Evolutionary conservation across 2,797 vertebrate species (phyloP), one percentile per base, ranked within the genome.

Genomic region (Gorsachius magnificus): DNA sequence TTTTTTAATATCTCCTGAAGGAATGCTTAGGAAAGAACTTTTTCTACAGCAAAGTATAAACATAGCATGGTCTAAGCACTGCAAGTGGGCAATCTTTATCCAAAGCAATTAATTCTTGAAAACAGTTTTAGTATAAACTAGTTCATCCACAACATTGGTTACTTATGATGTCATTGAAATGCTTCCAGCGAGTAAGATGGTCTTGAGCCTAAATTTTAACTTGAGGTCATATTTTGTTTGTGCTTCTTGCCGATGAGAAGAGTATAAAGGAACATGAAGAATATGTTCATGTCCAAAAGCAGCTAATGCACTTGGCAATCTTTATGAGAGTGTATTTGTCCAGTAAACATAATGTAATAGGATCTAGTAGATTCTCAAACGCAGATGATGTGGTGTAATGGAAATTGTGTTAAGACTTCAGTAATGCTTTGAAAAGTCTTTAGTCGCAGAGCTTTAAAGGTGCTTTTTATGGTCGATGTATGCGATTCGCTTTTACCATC

Each of bases 331-430:
- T 38, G 31, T 83, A 46, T 96, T 95, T 74, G 65, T 92, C 63
- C 91, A 78, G 58, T 91, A 96, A 92, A 86, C n/a, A 46, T 72
- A 46, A 69, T 78, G 95, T 95, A 83, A 90, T 66, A 83, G 83
- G 83, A 96, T 83, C 83, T 66, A 48, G 50, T 79, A 65, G 72
- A 51, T 94, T 83, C 81, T 70, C 88, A 66, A 80, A 83, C 64
- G 63, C 17, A 58, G 68, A 36, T 5, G 72, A 46, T 68, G 48
- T 68, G 72, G 66, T 89, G 69, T 82, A 92, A 89, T 88, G 84
- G 87, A 92, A 89, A 90, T 92, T 17, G 31, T 85, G 54, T 85
- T 83, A 70, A 71, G 77, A 58, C 31, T 86, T 80, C 33, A 79
- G 72, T 68, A 68, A 36, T 33, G 64, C 61, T 90, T 83, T 91